Evolutionary conservation across 2,797 vertebrate genomes (phyloP), one percentile per base, ranked within the genome.

Genomic region (Hafferia zeledoni): DNA sequence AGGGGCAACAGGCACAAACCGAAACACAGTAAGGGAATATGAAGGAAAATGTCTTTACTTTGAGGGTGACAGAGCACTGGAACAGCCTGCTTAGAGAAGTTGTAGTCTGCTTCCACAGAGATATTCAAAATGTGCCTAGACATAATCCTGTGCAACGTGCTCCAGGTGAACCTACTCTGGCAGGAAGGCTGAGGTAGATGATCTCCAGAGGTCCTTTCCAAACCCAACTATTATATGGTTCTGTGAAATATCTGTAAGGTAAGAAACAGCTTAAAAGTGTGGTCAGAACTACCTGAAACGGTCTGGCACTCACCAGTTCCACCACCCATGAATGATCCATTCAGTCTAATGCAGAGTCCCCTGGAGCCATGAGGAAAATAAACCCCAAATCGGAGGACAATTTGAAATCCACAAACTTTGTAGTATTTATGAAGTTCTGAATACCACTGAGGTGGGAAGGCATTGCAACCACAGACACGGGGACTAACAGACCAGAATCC

Each of bases 261-360:
- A 5, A 84, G 25, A 82, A 64, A 41, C 17, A 76, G 25, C 50
- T 80, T 65, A 47, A 44, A 84, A 50, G 5, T 6, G 5, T 57
- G 24, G 39, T 59, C 24, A 6, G 27, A 87, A 37, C 41, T 61
- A 69, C 13, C 13, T 35, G 49, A 81, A 81, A 64, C 16, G 2
- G 13, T 53, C 65, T 61, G 35, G 39, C 30, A 68, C 41, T 94
- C 55, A 65, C 17, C 27, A 65, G 13, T 75, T 81, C 13, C 41
- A 82, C 18, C 0, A 0, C 9, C 7, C 33, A 28, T 13, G 64
- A 71, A 68, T 37, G 5, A 52, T n/a, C 27, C 4, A 3, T 55
- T 80, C 15, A 10, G 15, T 28, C 43, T 57, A 68, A 75, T 5
- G 9, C 25, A 52, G 74, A 84, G 57, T 63, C 18, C 31, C 7